Evolutionary conservation across 2,797 vertebrate genomes (phyloP), one percentile per base, ranked within the genome.

Genomic region (Characodon lateralis): DNA sequence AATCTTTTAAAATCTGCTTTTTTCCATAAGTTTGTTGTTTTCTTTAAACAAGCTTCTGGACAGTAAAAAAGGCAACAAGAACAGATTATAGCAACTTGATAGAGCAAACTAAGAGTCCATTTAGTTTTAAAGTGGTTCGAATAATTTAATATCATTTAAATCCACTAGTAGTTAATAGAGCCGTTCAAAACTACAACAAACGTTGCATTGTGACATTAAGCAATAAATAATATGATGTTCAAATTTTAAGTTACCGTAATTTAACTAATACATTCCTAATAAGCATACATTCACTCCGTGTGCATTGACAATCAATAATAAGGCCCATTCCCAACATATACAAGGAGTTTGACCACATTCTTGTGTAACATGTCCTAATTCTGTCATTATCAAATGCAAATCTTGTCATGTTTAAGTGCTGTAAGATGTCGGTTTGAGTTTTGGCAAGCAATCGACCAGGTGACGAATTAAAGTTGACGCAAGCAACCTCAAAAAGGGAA

Each of bases 101-200:
- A 78, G 55, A 69, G 51, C 13, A n/a, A 39, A 20, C 39, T 53
- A 14, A 69, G 31, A 74, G 7, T 24, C 72, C 46, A 43, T 66
- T 41, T 76, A 50, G 18, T 80, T 88, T 12, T 72, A 84, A 61
- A 59, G 39, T 73, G 74, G 78, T 88, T 89, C 53, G 74, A 92
- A 94, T 93, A 93, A 91, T 93, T 95, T 93, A 95, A 94, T 94
- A 83, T 88, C 72, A 75, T 91, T 86, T 72, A 90, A 76, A 87
- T 88, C 79, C 66, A 84, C 80, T 81, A 87, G 85, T 81, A 88
- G 84, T 85, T 81, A 76, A 87, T 87, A 79, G 90, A 85, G 78
- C 88, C 89, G 78, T 80, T 88, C 85, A 92, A 89, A 91, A 89
- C 88, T 72, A 86, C 84, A 92, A 87, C 83, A 90, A 82, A 87